Conservation (phyloP, 2,797 vertebrate genomes). For the Nasua narica region DNA sequence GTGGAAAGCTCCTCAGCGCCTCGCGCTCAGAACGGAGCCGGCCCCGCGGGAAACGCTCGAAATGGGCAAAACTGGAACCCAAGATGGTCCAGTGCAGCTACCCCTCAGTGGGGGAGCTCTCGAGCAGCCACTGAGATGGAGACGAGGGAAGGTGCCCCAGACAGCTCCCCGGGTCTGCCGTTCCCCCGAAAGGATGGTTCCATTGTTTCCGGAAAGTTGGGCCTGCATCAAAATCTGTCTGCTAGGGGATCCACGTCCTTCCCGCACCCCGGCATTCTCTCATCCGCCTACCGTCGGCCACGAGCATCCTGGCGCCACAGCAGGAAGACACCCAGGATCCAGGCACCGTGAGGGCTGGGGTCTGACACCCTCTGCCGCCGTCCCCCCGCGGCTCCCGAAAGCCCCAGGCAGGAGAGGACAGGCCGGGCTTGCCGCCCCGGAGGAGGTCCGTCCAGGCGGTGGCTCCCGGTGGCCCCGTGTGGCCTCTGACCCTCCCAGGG, state of each 20-base stretch:
- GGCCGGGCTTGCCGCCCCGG: accelerated
- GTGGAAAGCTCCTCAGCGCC: accelerated
- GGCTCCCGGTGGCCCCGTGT: accelerated
- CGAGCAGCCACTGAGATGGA: neutral
- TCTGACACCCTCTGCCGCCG: accelerated
- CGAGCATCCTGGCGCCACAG: neutral
- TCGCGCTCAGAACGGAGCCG: neutral
- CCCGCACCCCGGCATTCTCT: neutral
- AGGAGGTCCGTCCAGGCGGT: accelerated
- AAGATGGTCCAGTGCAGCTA: accelerated
- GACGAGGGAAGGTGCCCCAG: accelerated
- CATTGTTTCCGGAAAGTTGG: accelerated
- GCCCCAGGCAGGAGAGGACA: neutral
- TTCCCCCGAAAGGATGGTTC: neutral
- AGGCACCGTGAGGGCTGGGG: neutral
- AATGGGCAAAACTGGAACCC: neutral
- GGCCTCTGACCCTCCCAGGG: neutral
- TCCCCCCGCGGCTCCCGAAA: accelerated
- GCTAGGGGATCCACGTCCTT: too few species aligned
- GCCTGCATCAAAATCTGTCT: accelerated
- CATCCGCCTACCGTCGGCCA: accelerated
- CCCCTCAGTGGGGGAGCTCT: neutral
- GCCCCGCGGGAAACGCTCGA: accelerated
- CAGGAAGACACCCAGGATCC: neutral
- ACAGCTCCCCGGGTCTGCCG: neutral